Percentiles rank a stretch among this genome's conserved stretches.
These are phyloP conservation scores for Dryococelus australis DNA, from an alignment of 2,888 invertebrate species.

Conservation along the genomic window DNA sequence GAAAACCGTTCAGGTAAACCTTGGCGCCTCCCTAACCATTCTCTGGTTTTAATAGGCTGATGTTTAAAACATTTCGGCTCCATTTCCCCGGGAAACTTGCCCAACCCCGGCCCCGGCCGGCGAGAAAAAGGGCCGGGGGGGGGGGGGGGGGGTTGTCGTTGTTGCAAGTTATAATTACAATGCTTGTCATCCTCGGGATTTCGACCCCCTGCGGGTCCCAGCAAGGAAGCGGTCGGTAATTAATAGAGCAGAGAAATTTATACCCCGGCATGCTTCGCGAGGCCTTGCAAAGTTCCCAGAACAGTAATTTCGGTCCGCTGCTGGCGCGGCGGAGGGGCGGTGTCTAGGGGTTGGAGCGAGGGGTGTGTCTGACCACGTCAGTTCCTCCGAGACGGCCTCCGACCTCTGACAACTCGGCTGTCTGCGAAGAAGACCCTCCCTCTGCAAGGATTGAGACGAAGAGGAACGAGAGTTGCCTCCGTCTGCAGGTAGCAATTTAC, in stretches of 20 bases:
- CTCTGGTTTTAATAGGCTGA: background rate
- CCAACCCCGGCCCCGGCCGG: background rate
- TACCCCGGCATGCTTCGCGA: constrained; percentile 1
- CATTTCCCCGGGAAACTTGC: background rate
- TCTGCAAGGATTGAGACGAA: too few relatives aligned
- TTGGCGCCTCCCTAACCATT: background rate
- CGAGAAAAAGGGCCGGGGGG: background rate
- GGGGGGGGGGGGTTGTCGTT: background rate
- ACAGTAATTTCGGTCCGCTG: background rate
- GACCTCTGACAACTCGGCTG: background rate
- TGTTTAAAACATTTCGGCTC: constrained; percentile 16
- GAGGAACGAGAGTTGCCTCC: too few relatives aligned
- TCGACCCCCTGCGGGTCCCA: background rate
- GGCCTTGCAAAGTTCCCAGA: background rate
- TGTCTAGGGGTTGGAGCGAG: background rate
- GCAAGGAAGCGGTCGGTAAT: background rate
- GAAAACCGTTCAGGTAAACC: background rate
- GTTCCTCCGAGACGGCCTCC: background rate
- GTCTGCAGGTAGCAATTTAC: too few relatives aligned
- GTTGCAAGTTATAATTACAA: constrained; percentile 10
- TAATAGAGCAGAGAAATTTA: constrained; percentile 9
- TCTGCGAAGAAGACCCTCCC: background rate
- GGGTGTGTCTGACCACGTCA: constrained; percentile 3
- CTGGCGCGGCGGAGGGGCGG: background rate
- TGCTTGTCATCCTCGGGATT: background rate